Base-by-base conservation (phyloP, 2,888 invertebrate genomes). In the Harpalus rubripes region DNA sequence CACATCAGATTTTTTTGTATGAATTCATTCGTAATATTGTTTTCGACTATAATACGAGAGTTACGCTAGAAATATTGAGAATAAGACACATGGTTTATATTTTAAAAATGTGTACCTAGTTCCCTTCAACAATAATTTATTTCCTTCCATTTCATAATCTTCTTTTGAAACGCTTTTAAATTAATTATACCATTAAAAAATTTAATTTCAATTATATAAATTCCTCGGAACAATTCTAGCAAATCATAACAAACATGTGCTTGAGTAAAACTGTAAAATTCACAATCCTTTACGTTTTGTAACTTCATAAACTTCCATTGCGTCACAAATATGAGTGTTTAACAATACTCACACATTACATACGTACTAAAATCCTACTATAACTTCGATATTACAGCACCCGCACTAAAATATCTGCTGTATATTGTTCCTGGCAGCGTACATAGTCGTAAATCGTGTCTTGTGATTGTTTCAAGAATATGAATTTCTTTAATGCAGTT, bases 341-440 rank as follows among this genome's bases (percentile, higher is more conserved):
- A 7, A 22, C 63, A 63, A 63, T 26, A 63, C 26, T 15, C 39
- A 15, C 32, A 68, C 68, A 68, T 68, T 15, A 68, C 15, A 39
- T 8, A 68, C n/a, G 68, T 15, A 68, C 68, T 68, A 68, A 68
- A 68, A 68, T 68, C 22, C 15, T 68, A 68, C 68, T 68, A 32
- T 63, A 68, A 68, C 26, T n/a, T 15, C 39, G 15, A 68, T 68
- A 32, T 15, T 68, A 68, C 26, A n/a, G n/a, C 26, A 15, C 15
- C 68, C 22, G 26, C 6, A 39, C 68, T 68, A 16, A 59, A 59
- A 59, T 59, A 59, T 15, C 59, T 52, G 44, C 44, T 63, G 39
- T 68, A 63, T 68, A 68, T 68, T 32, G 68, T 68, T 68, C 15
- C 68, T 68, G 68, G 68, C 68, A 68, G 12, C n/a, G n/a, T 32